Evolutionary conservation across 1,140 invertebrate genomes (phyloP).

Genomic region (Gryon sp.): DNA sequence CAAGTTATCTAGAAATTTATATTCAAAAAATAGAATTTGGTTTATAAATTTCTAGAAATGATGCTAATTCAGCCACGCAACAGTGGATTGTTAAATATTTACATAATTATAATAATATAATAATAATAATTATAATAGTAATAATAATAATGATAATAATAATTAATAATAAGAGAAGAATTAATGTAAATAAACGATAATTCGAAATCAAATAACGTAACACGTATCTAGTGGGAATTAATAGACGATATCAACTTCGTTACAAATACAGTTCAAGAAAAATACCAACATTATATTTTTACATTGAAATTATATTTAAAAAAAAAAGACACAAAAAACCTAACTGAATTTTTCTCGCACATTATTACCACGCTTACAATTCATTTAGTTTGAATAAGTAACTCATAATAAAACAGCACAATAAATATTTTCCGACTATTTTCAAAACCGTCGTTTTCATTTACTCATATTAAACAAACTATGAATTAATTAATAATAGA

Average conservation of each 20-base stretch:
- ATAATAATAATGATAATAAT: not conserved
- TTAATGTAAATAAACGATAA: slow-evolving; percentile 3
- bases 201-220: not conserved
- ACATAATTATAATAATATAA: not conserved
- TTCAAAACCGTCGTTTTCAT: too few relatives aligned
- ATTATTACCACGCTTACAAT: slow-evolving; percentile 48
- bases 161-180: not conserved
- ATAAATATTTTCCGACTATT: too few relatives aligned
- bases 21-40: not conserved
- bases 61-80: not conserved
- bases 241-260: not conserved
- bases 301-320: too few relatives aligned
- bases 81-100: not conserved
- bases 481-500: too few relatives aligned
- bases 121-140: not conserved
- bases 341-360: too few relatives aligned
- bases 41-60: slow-evolving; percentile 2
- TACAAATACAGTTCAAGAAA: too few relatives aligned
- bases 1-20: not conserved
- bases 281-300: too few relatives aligned
- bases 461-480: too few relatives aligned
- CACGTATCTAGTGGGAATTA: too few relatives aligned
- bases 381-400: too few relatives aligned
- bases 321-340: too few relatives aligned
- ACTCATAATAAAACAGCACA: too few relatives aligned